These are phyloP conservation scores for Leptopilina syphax DNA, from an alignment of 2,888 invertebrate species.

Conservation along the genomic window DNA sequence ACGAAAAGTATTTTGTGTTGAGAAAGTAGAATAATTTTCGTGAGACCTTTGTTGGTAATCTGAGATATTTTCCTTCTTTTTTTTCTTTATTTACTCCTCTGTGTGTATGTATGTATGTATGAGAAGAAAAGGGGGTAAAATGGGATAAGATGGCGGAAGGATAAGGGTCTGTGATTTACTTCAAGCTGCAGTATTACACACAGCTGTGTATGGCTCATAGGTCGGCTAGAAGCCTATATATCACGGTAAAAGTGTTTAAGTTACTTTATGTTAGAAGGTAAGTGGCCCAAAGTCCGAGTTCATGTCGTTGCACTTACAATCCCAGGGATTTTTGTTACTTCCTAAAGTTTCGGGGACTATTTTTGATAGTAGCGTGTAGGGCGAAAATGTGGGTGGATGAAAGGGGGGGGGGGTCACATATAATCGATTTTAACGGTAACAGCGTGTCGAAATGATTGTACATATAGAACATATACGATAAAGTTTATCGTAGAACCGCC, in stretches of 20 bases:
- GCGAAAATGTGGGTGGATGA: too few relatives aligned
- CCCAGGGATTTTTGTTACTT: slow-evolving; percentile 39
- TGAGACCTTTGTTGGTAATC: slow-evolving; percentile 1
- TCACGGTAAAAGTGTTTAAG: slow-evolving; percentile 37
- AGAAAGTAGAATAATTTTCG: slow-evolving; percentile 7
- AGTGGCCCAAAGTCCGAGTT: slow-evolving; percentile 29
- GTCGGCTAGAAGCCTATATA: slow-evolving; percentile 28
- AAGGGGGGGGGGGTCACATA: neutral
- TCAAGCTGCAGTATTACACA: slow-evolving; percentile 29
- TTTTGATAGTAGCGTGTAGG: neutral
- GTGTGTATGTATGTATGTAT: too few relatives aligned
- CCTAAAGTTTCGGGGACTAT: slow-evolving; percentile 21
- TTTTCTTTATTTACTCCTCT: too few relatives aligned
- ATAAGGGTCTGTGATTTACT: slow-evolving; percentile 34
- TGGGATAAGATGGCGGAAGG: slow-evolving; percentile 15
- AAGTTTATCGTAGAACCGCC: slow-evolving; percentile 37
- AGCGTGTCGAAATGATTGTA: slow-evolving; percentile 38
- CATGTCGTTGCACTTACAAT: slow-evolving; percentile 24
- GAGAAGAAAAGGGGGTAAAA: neutral
- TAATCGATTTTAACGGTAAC: slow-evolving; percentile 37
- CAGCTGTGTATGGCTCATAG: slow-evolving; percentile 34
- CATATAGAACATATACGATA: slow-evolving; percentile 18
- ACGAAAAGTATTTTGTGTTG: neutral
- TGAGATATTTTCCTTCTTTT: neutral
- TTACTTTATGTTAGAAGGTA: slow-evolving; percentile 31